Evolutionary conservation across 1,140 invertebrate species (phyloP).

Genomic region (Dermatophagoides farinae): DNA sequence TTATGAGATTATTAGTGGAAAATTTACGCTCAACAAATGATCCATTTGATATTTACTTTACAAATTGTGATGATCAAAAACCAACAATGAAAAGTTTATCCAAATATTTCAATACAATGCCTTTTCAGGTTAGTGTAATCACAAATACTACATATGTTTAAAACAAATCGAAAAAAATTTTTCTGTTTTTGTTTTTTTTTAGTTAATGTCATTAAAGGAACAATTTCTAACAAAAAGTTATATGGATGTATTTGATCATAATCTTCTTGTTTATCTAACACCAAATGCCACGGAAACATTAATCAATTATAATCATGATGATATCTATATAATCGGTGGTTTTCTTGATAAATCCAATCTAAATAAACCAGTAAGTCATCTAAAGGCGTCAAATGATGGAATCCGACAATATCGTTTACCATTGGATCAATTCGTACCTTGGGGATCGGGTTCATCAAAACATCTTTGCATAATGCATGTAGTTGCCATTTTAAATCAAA

Average conservation of each 20-base stretch:
- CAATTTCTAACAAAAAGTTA: constrained; percentile 39
- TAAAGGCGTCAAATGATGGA: constrained; percentile 19
- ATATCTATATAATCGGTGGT: constrained; percentile 64
- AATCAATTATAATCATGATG: constrained; percentile 44
- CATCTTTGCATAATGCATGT: constrained; percentile 59
- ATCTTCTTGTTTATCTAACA: constrained; percentile 62
- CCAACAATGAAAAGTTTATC: constrained; percentile 22
- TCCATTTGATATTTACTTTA: constrained; percentile 54
- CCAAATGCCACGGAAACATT: constrained; percentile 51
- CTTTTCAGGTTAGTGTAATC: not conserved
- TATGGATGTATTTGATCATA: constrained; percentile 56
- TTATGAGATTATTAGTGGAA: constrained; percentile 40
- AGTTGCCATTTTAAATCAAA: constrained; percentile 44
- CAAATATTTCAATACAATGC: constrained; percentile 22
- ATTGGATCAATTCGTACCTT: constrained; percentile 44
- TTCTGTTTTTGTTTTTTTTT: not conserved
- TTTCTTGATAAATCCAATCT: constrained; percentile 53
- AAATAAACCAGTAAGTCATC: not conserved
- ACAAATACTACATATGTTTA: too few relatives aligned
- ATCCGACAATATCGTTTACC: constrained; percentile 56
- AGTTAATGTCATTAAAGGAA: constrained; percentile 28
- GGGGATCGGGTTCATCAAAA: constrained; percentile 41
- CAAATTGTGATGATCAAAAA: constrained; percentile 38
- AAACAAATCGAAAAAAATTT: too few relatives aligned
- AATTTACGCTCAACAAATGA: constrained; percentile 42